Evolutionary conservation across 2,888 invertebrate genomes (phyloP).

Genomic region (Agrenia bidenticulata): DNA sequence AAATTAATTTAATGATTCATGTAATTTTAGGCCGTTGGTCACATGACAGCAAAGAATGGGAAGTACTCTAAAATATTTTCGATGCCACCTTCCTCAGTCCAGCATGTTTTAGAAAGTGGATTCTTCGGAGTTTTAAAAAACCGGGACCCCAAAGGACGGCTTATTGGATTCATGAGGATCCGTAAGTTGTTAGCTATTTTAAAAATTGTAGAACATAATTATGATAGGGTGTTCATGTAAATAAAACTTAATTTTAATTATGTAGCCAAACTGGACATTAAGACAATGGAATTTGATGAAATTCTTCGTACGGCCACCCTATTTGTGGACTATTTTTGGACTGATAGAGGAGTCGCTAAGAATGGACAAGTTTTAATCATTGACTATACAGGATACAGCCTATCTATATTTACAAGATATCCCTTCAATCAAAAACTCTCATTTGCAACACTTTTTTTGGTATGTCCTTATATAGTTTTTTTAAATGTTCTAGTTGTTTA

Average conservation of each 20-base stretch:
- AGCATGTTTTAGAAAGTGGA: slow-evolving; percentile 11
- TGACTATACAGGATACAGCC: slow-evolving; percentile 13
- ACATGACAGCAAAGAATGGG: slow-evolving; percentile 13
- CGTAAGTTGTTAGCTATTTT: slow-evolving; percentile 1
- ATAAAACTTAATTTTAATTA: background rate
- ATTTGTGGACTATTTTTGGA: slow-evolving; percentile 7
- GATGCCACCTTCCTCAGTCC: background rate
- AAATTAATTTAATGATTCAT: too few species aligned
- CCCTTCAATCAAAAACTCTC: slow-evolving; percentile 6
- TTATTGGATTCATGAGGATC: slow-evolving; percentile 22
- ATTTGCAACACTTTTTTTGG: slow-evolving; percentile 11
- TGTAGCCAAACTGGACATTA: slow-evolving; percentile 18
- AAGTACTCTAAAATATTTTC: slow-evolving; percentile 1
- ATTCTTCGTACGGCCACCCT: background rate
- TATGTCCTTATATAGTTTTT: background rate
- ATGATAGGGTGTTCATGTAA: too few species aligned
- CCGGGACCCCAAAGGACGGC: slow-evolving; percentile 27
- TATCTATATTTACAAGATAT: slow-evolving; percentile 14
- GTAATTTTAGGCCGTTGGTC: slow-evolving; percentile 2
- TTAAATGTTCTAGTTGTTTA: too few species aligned
- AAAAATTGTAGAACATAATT: background rate
- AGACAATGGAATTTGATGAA: slow-evolving; percentile 19
- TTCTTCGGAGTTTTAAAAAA: slow-evolving; percentile 28
- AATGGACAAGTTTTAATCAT: slow-evolving; percentile 14
- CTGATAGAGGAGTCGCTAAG: background rate